Base-by-base conservation (phyloP, 2,113 vertebrate species). In the Anarrhichthys ocellatus region DNA sequence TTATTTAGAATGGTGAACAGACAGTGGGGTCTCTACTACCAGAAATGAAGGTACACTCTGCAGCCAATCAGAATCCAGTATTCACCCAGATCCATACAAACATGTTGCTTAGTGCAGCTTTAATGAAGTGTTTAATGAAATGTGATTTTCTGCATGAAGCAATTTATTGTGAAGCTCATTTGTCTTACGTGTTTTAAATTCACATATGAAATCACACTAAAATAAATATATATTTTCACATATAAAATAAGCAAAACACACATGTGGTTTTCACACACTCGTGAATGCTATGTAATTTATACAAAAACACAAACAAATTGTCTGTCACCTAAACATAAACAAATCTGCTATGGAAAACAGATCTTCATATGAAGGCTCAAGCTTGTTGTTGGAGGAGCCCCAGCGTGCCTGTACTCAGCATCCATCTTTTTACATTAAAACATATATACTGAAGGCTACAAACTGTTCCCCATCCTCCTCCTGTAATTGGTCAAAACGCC, bases 401-500 rank as follows among this genome's bases (percentile, higher is more conserved):
- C 0, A 7, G 20, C 13, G 58, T 17, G 54, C 56, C 34, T 22
- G 2, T 3, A 61, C 22, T 27, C 32, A 22, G 22, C 20, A 29
- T 29, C 17, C 7, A 14, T 15, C 10, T 15, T 20, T 20, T 13
- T 4, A 15, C 67, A 59, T 52, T 5, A 46, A 24, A 50, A 15
- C 5, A 34, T 34, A 34, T 34, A 27, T 40, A 52, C 56, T 20
- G 3, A 14, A 11, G 46, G 40, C 48, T 18, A 0, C n/a, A 17
- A 1, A 46, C 17, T 58, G 66, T 27, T 1, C 18, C 32, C 38
- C 52, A 27, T 73, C 80, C 73, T 77, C 83, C 62, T 38, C 62
- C 87, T 78, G 54, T 70, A 59, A 91, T 84, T 89, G 85, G 80
- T 71, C 86, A 1, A 48, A 54, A 15, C 81, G 70, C 77, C 73